Percentiles rank a stretch among this genome's conserved stretches.
Evolutionary conservation across 1,140 invertebrate species (phyloP).

Genomic region (Microplitis mediator): DNA sequence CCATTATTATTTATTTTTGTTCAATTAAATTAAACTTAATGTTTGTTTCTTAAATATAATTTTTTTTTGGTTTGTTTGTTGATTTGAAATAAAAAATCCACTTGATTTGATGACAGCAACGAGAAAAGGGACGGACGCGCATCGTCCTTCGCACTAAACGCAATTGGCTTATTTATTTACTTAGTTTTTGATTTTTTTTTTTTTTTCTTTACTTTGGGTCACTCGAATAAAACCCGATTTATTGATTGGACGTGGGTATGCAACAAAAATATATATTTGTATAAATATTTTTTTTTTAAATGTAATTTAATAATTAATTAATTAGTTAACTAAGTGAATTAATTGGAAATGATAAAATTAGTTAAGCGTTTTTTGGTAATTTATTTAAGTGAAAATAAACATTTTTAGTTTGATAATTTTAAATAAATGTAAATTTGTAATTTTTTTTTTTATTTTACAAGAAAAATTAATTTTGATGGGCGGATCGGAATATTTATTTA

Average conservation of each 20-base stretch:
- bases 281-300: background rate
- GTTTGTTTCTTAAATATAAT: background rate
- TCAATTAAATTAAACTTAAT: background rate
- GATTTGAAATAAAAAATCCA: constrained; percentile 31
- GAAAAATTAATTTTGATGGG: too few species aligned
- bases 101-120: too few species aligned
- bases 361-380: too few species aligned
- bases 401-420: too few species aligned
- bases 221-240: background rate
- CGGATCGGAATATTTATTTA: too few species aligned
- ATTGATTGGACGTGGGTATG: constrained; percentile 27
- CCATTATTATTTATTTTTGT: background rate
- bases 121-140: constrained; percentile 37
- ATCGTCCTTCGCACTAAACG: constrained; percentile 41
- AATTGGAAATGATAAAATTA: too few species aligned
- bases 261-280: constrained; percentile 26
- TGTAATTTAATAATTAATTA: too few species aligned
- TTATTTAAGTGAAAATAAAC: too few species aligned
- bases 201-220: background rate
- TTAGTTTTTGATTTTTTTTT: constrained; percentile 1
- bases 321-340: too few species aligned
- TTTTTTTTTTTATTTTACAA: too few species aligned
- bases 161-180: background rate
- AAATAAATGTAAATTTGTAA: too few species aligned
- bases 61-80: background rate